Percentiles rank a stretch among this genome's conserved stretches.
phyloP scores from a whole-genome alignment of 2,113 vertebrate species.

The Aegotheles bennettii region DNA sequence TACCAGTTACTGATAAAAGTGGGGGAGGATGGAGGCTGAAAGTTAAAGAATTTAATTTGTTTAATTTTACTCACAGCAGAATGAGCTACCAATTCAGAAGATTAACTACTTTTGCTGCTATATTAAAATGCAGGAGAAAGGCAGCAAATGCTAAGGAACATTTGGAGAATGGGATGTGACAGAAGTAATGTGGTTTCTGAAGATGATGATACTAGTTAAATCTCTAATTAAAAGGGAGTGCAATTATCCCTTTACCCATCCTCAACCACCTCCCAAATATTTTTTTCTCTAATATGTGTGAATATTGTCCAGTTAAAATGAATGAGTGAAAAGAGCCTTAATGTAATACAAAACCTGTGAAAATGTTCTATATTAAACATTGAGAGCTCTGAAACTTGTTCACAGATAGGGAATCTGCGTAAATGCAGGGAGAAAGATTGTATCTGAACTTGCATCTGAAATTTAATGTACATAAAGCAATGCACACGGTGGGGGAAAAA shows the following conservation, averaged over 20 bases:
- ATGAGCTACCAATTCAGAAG: background rate
- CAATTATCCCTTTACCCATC: background rate
- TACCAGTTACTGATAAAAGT: background rate
- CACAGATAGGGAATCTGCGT: background rate
- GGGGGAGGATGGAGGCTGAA: background rate
- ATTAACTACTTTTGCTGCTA: background rate
- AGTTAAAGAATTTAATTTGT: background rate
- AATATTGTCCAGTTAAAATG: background rate
- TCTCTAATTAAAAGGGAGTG: background rate
- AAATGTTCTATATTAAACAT: background rate
- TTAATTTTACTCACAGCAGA: background rate
- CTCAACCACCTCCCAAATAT: background rate
- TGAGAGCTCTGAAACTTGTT: background rate
- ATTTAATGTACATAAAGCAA: background rate
- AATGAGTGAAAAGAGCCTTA: background rate
- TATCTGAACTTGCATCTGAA: background rate
- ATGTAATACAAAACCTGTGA: background rate
- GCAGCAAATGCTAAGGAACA: background rate
- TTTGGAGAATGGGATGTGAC: background rate
- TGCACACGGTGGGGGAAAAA: background rate
- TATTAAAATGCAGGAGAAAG: background rate
- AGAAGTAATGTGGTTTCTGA: background rate
- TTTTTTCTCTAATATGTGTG: background rate
- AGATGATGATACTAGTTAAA: background rate
- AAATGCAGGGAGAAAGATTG: background rate